Evolutionary conservation across 1,140 invertebrate genomes (phyloP).

Genomic region (Drosophila sucinea): DNA sequence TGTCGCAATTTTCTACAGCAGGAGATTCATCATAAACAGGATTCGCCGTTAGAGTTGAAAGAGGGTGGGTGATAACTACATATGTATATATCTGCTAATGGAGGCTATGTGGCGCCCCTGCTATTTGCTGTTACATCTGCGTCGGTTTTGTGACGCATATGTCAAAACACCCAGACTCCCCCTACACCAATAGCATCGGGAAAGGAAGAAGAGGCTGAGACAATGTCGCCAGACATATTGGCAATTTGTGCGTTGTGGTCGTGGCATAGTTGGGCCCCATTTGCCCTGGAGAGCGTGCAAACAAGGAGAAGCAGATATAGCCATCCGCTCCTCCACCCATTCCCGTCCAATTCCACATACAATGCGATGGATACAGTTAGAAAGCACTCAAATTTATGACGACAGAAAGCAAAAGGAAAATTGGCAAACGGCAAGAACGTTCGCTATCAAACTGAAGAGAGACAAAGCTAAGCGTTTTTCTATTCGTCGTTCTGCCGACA

Average conservation of each 20-base stretch:
- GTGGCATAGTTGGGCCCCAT: background rate
- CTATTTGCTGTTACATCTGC: constrained; percentile 2
- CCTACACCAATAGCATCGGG: background rate
- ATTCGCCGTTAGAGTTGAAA: constrained; percentile 14
- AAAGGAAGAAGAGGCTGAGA: constrained; percentile 21
- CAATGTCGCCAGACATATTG: constrained; percentile 62
- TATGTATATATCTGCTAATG: constrained; percentile 8
- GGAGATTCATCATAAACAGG: constrained; percentile 38
- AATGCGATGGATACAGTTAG: constrained; percentile 2
- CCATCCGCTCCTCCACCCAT: background rate
- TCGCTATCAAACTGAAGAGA: background rate
- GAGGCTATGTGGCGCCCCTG: constrained; percentile 13
- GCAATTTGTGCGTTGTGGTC: constrained; percentile 46
- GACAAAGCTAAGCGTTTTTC: constrained; percentile 1
- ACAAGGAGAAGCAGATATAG: background rate
- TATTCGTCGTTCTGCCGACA: background rate
- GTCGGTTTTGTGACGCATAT: constrained; percentile 29
- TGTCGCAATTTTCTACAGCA: background rate
- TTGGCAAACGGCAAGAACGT: background rate
- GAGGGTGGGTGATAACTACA: constrained; percentile 25
- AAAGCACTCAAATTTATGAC: constrained; percentile 4
- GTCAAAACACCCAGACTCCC: constrained; percentile 43
- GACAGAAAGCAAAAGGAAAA: constrained; percentile 7
- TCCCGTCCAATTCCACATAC: background rate
- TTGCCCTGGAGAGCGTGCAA: constrained; percentile 6